These are phyloP conservation scores for Colossoma macropomum DNA, from an alignment of 2,113 vertebrate genomes.

Conservation along the genomic window DNA sequence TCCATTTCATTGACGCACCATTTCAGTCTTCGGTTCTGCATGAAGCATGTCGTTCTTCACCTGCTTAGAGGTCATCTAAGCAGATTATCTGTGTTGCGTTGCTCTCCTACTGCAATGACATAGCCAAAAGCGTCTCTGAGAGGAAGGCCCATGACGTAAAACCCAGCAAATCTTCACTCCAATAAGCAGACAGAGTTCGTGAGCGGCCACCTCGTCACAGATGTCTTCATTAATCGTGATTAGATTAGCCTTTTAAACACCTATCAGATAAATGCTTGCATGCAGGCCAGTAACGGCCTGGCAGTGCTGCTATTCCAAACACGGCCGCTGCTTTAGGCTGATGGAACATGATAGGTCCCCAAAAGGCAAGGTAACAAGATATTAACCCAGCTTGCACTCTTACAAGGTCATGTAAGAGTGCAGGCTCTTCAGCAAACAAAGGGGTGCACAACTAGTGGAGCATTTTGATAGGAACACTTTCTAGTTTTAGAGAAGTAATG, in stretches of 20 bases:
- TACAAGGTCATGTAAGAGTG: not conserved
- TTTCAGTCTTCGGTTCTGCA: slow-evolving; percentile 18
- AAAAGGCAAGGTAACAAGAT: slow-evolving; percentile 23
- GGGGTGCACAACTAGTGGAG: not conserved
- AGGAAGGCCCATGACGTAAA: slow-evolving; percentile 25
- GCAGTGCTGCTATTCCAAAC: not conserved
- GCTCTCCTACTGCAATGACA: slow-evolving; percentile 38
- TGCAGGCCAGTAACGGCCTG: not conserved
- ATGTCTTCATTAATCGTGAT: slow-evolving; percentile 19
- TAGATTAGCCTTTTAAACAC: slow-evolving; percentile 27
- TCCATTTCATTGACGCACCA: slow-evolving; percentile 1
- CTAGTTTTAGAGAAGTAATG: not conserved
- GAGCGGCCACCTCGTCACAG: slow-evolving; percentile 5
- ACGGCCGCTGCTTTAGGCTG: not conserved
- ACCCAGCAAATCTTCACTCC: slow-evolving; percentile 4
- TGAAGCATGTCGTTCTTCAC: slow-evolving; percentile 29
- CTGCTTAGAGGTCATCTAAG: slow-evolving; percentile 49
- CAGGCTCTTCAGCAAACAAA: slow-evolving; percentile 11
- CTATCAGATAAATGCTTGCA: slow-evolving; percentile 18
- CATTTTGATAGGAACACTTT: not conserved
- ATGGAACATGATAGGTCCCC: not conserved
- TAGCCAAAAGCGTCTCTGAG: slow-evolving; percentile 36
- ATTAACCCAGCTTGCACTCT: not conserved
- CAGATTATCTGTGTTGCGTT: slow-evolving; percentile 45
- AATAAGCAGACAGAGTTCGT: not conserved